Evolutionary conservation across 2,797 vertebrate genomes (phyloP).

Genomic region (Pangasius mekongensis): DNA sequence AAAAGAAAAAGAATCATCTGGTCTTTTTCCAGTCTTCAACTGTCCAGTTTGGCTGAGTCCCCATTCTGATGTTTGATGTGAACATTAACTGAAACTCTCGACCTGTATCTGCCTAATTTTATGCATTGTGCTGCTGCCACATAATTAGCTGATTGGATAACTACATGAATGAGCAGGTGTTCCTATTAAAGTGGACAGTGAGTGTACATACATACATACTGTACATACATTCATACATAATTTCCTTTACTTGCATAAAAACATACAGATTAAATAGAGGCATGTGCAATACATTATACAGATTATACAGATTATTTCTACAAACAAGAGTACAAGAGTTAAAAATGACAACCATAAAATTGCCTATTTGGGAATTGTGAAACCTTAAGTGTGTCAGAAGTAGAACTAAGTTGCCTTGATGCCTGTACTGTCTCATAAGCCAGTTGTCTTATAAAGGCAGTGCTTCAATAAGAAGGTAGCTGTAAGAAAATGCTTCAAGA

Average conservation of each 20-base stretch:
- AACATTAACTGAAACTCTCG: no score
- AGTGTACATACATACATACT: no score
- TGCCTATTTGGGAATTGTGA: background rate
- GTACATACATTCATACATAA: background rate
- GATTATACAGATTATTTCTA: background rate
- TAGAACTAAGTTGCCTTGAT: background rate
- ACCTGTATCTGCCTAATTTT: no score
- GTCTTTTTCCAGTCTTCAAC: no score
- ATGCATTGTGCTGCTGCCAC: no score
- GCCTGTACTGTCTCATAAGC: background rate
- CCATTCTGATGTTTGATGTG: no score
- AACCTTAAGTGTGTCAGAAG: background rate
- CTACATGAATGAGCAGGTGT: no score
- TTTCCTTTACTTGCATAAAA: background rate
- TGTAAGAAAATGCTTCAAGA: background rate
- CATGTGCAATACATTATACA: background rate
- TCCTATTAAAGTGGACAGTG: no score
- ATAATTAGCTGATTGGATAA: no score
- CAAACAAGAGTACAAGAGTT: no score
- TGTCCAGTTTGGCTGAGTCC: no score
- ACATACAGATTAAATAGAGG: background rate
- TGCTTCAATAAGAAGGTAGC: background rate
- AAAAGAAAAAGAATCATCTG: no score
- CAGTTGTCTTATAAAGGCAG: background rate
- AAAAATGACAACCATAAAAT: background rate